Evolutionary conservation across 2,797 vertebrate genomes (phyloP).

Genomic region (Darevskia mixta): DNA sequence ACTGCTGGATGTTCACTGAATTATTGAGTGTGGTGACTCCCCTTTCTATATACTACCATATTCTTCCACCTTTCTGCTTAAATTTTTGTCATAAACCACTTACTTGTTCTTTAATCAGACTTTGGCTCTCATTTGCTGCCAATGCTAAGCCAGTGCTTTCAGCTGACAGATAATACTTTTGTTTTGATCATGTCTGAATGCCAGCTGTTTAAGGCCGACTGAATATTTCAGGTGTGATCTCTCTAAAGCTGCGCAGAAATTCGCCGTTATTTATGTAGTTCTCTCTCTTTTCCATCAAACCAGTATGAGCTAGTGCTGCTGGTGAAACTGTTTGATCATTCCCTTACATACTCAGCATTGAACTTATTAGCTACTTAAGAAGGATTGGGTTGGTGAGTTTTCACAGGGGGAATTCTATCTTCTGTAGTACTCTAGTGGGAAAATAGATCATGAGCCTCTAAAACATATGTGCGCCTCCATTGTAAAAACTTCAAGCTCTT

Average conservation of each 20-base stretch:
- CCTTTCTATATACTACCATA: not conserved
- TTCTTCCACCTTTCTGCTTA: not conserved
- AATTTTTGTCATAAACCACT: not conserved
- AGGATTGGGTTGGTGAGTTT: conserved; percentile 14
- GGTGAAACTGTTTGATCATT: conserved; percentile 17
- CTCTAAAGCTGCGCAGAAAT: not conserved
- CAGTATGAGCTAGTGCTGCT: conserved; percentile 12
- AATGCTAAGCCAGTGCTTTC: not conserved
- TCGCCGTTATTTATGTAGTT: conserved; percentile 1
- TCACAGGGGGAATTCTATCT: conserved; percentile 27
- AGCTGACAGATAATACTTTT: conserved; percentile 12
- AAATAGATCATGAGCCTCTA: conserved; percentile 32
- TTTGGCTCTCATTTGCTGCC: conserved; percentile 11
- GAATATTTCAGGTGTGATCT: conserved; percentile 14
- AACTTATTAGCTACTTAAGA: conserved; percentile 31
- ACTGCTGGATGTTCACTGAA: not conserved
- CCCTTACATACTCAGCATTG: conserved; percentile 20
- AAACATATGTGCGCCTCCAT: conserved; percentile 24
- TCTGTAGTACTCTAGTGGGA: conserved; percentile 36
- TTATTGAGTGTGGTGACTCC: too few relatives aligned
- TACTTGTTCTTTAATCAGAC: conserved; percentile 1
- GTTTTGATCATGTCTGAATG: conserved; percentile 16
- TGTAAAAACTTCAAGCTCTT: conserved; percentile 27
- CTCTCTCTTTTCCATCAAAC: conserved; percentile 1
- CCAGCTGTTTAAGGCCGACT: not conserved